Evolutionary conservation across 2,797 vertebrate genomes (phyloP).

Genomic region (Botia kubotai): DNA sequence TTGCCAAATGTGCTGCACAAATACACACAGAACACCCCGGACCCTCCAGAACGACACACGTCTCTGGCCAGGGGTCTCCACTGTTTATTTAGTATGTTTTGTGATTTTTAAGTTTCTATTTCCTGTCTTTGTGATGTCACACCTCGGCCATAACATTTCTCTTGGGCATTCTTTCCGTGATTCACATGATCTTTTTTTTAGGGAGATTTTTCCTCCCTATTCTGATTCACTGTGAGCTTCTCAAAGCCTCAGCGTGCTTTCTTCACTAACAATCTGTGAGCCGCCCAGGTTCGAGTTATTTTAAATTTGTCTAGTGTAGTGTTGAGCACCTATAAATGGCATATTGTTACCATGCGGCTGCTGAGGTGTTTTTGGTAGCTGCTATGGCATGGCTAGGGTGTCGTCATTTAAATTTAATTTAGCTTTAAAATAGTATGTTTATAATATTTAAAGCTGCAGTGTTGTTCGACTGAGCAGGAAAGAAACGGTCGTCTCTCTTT

Average conservation of each 20-base stretch:
- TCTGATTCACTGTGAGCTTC: neutral
- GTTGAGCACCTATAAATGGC: slow-evolving; percentile 33
- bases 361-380: neutral
- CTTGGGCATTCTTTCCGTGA: neutral
- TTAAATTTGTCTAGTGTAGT: slow-evolving; percentile 30
- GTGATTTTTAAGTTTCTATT: neutral
- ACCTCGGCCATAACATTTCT: neutral
- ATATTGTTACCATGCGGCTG: neutral
- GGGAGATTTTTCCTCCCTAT: too few relatives aligned
- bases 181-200: neutral
- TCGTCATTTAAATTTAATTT: too few relatives aligned
- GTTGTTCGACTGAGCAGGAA: slow-evolving; percentile 2
- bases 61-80: neutral
- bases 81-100: slow-evolving; percentile 19
- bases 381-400: neutral
- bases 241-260: too few relatives aligned
- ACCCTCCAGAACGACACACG: neutral
- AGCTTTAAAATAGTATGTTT: too few relatives aligned
- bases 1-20: slow-evolving; percentile 10
- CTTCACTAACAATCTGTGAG: neutral
- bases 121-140: slow-evolving; percentile 1
- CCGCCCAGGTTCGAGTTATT: slow-evolving; percentile 47
- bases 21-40: neutral
- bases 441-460: too few relatives aligned
- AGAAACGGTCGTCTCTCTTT: slow-evolving; percentile 18